Evolutionary conservation across 1,140 invertebrate species (phyloP).

Genomic region (Diabrotica virgifera): DNA sequence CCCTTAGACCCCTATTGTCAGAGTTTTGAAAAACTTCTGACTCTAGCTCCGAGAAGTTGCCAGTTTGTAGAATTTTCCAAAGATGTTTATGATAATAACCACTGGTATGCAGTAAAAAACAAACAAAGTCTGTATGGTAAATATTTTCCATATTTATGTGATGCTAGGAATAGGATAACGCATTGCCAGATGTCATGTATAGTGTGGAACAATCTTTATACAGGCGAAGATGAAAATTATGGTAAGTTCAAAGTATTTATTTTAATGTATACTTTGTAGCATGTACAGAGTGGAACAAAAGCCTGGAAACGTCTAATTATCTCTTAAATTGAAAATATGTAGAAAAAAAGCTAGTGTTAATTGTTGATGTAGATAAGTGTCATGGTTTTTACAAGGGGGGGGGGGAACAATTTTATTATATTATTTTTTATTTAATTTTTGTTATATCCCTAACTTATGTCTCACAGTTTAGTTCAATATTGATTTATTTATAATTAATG

Average conservation of each 20-base stretch:
- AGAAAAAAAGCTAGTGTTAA: no score
- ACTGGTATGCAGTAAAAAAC: conserved; percentile 54
- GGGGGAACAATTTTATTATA: no score
- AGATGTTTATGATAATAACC: conserved; percentile 43
- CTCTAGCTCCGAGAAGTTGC: conserved; percentile 69
- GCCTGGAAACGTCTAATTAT: no score
- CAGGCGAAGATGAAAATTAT: conserved; percentile 48
- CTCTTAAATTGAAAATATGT: no score
- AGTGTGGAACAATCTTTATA: conserved; percentile 76
- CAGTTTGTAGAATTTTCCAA: conserved; percentile 43
- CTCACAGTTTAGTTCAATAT: no score
- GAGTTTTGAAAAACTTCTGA: conserved; percentile 79
- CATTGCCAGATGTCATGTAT: conserved; percentile 69
- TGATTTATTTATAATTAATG: no score
- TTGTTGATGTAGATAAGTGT: no score
- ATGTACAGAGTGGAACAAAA: no score
- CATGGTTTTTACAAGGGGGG: no score
- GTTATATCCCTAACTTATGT: no score
- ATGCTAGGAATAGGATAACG: conserved; percentile 73
- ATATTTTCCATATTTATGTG: conserved; percentile 79
- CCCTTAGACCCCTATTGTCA: conserved; percentile 79
- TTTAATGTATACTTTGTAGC: no score
- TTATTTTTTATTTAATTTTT: no score
- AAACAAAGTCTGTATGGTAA: conserved; percentile 67
- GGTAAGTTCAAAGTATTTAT: conserved; percentile 23